These are phyloP conservation scores for Hirtodrosophila cameraria DNA, from an alignment of 2,888 invertebrate species.

Conservation along the genomic window DNA sequence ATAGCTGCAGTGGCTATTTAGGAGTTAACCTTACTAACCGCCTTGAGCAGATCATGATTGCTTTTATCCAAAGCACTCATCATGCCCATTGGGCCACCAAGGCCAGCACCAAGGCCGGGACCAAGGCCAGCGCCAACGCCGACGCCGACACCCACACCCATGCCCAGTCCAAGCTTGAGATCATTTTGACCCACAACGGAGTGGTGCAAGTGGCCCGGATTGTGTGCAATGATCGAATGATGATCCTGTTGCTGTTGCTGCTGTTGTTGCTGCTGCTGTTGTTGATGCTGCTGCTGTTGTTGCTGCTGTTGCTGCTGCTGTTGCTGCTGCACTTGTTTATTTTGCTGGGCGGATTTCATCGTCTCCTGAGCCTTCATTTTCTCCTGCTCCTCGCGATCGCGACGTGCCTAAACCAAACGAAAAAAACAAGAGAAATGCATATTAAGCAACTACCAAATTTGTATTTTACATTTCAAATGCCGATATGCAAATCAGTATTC, in stretches of 20 bases:
- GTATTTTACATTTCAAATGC: not conserved
- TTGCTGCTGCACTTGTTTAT: conserved; percentile 86
- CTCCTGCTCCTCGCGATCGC: conserved; percentile 95
- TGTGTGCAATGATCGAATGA: conserved; percentile 84
- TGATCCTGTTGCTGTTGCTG: conserved; percentile 82
- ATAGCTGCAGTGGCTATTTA: conserved; percentile 70
- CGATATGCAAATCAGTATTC: conserved; percentile 14
- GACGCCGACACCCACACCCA: conserved; percentile 81
- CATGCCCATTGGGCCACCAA: conserved; percentile 84
- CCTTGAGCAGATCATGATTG: conserved; percentile 84
- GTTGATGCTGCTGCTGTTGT: conserved; percentile 77
- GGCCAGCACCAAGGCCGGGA: conserved; percentile 78
- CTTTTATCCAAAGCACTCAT: conserved; percentile 84
- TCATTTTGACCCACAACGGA: conserved; percentile 84
- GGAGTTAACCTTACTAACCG: conserved; percentile 85
- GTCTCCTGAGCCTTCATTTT: conserved; percentile 95
- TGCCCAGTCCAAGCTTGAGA: conserved; percentile 84
- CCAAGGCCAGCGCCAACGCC: conserved; percentile 79
- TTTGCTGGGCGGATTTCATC: conserved; percentile 93
- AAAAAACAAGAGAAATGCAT: not conserved
- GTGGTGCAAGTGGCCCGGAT: conserved; percentile 84
- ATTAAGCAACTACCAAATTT: not conserved
- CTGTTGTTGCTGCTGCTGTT: conserved; percentile 81
- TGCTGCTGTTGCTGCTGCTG: conserved; percentile 82
- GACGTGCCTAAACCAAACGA: conserved; percentile 86